phyloP scores from a whole-genome alignment of 2,797 vertebrate species.

The Peromyscus eremicus region DNA sequence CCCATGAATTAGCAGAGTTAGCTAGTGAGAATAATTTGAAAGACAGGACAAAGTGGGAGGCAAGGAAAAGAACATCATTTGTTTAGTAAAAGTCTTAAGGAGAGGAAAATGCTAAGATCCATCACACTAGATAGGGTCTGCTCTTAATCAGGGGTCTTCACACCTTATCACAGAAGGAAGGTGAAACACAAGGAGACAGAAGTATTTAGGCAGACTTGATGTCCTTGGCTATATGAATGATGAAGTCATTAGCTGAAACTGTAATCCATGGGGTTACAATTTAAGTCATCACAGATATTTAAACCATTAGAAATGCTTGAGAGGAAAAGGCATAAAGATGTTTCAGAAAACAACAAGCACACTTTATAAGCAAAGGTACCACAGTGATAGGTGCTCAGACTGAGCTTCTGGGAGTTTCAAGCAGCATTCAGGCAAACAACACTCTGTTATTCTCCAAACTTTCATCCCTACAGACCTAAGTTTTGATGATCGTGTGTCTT shows the following conservation, averaged over 20 bases:
- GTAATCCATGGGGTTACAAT: neutral
- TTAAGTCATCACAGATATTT: neutral
- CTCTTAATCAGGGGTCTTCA: neutral
- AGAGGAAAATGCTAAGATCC: neutral
- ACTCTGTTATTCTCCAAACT: neutral
- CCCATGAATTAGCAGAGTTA: neutral
- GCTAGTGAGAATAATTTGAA: neutral
- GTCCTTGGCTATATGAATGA: neutral
- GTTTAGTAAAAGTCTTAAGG: neutral
- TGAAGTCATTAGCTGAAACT: neutral
- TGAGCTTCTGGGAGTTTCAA: neutral
- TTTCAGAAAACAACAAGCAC: neutral
- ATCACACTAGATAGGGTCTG: neutral
- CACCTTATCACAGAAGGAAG: neutral
- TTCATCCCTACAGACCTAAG: neutral
- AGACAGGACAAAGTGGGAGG: neutral
- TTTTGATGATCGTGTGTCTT: neutral
- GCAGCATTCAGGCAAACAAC: neutral
- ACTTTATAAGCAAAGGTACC: fast-evolving
- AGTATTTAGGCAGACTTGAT: neutral
- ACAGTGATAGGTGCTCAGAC: too few relatives aligned
- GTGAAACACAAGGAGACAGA: neutral
- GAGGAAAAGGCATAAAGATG: neutral
- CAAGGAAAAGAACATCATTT: neutral
- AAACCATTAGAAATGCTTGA: neutral